Evolutionary conservation across 2,113 vertebrate species (phyloP).

Genomic region (Crotalus viridis): DNA sequence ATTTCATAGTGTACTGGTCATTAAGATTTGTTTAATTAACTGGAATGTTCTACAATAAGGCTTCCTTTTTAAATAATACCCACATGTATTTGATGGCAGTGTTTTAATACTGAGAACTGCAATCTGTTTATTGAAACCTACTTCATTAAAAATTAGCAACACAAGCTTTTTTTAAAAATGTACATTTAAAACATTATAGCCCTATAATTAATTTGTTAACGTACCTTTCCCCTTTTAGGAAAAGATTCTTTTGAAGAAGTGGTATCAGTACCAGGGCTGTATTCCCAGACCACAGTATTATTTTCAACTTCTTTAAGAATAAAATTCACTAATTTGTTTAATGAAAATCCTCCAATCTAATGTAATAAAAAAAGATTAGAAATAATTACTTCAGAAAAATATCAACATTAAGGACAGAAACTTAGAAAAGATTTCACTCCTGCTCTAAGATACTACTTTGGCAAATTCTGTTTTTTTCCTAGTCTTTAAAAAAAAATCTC

Average conservation of each 20-base stretch:
- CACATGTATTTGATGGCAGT: neutral
- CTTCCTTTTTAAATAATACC: neutral
- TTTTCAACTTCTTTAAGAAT: slow-evolving; percentile 75
- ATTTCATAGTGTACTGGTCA: neutral
- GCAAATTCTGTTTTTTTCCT: neutral
- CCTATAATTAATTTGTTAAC: neutral
- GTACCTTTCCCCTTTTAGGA: slow-evolving; percentile 75
- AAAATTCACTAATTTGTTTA: slow-evolving; percentile 77
- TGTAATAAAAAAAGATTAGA: neutral
- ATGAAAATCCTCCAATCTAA: slow-evolving; percentile 78
- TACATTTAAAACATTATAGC: neutral
- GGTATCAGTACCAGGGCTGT: slow-evolving; percentile 56
- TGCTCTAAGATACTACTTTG: neutral
- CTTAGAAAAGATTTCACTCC: neutral
- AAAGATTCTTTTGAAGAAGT: slow-evolving; percentile 61
- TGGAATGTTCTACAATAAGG: neutral
- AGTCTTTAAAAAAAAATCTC: neutral
- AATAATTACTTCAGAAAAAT: neutral
- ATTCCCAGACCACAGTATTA: slow-evolving; percentile 75
- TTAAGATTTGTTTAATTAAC: neutral
- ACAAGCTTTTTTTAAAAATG: neutral
- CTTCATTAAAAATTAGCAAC: neutral
- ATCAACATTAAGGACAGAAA: neutral
- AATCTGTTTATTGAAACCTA: neutral
- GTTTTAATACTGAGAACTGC: neutral